Conservation (phyloP, 2,888 invertebrate genomes). For the Zelleria hepariella region DNA sequence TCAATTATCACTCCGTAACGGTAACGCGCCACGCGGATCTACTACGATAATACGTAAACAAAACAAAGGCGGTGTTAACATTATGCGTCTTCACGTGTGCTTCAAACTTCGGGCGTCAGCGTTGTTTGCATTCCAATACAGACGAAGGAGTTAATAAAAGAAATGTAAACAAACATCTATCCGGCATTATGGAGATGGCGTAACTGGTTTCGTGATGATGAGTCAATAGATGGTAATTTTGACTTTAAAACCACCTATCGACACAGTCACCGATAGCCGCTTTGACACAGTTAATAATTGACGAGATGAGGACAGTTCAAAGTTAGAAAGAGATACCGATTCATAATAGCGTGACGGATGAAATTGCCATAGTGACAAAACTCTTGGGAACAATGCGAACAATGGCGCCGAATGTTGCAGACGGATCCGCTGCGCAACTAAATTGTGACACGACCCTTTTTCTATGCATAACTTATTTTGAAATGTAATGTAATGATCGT, state of each 20-base stretch:
- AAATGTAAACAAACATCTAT: not conserved
- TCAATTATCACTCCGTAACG: constrained; percentile 23
- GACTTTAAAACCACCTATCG: not conserved
- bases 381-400: not conserved
- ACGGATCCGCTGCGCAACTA: not conserved
- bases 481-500: not conserved
- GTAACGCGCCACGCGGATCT: constrained; percentile 54
- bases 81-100: constrained; percentile 3
- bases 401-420: not conserved
- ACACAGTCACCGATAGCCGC: not conserved
- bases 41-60: constrained; percentile 60
- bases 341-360: not conserved
- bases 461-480: not conserved
- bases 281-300: not conserved
- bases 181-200: not conserved
- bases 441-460: not conserved
- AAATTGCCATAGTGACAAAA: not conserved
- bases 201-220: not conserved
- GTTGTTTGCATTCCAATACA: not conserved
- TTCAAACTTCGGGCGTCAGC: not conserved
- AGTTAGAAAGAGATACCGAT: not conserved
- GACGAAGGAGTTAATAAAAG: not conserved
- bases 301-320: not conserved
- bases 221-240: not conserved
- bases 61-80: constrained; percentile 29